phyloP scores from a whole-genome alignment of 2,888 invertebrate species.

The Meandrusa payeni region DNA sequence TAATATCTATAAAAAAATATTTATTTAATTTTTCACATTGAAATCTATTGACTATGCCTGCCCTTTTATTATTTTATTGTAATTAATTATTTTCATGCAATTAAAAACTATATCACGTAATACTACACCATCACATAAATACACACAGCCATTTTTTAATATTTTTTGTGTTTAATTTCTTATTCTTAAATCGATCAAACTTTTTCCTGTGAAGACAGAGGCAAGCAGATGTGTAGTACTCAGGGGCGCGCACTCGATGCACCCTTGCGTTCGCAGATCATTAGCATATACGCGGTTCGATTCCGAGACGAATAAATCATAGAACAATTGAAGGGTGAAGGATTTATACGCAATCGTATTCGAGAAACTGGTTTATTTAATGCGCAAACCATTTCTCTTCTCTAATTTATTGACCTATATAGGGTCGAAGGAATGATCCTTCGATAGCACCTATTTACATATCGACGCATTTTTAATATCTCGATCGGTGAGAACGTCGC shows the following conservation, averaged over 20 bases:
- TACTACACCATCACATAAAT: no score
- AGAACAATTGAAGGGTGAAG: constrained; percentile 68
- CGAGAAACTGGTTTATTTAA: constrained; percentile 56
- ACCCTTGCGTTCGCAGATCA: constrained; percentile 35
- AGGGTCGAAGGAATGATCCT: constrained; percentile 39
- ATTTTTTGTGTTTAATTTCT: no score
- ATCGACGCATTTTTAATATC: constrained; percentile 48
- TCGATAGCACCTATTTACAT: constrained; percentile 63
- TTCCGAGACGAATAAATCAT: constrained; percentile 68
- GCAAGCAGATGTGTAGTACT: constrained; percentile 5
- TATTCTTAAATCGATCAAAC: no score
- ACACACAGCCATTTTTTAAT: no score
- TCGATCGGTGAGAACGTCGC: constrained; percentile 59
- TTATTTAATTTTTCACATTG: no score
- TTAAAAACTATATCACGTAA: no score
- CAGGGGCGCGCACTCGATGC: constrained; percentile 32
- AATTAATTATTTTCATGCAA: no score
- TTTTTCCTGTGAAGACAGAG: no score
- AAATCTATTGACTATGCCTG: no score
- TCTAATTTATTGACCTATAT: constrained; percentile 73
- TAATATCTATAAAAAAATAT: no score
- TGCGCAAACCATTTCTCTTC: constrained; percentile 46
- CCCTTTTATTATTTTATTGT: no score
- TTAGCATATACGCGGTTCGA: constrained; percentile 73
- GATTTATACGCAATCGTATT: constrained; percentile 41